Conservation (phyloP, 2,888 invertebrate genomes). For the Parapristionchus giblindavisi region DNA sequence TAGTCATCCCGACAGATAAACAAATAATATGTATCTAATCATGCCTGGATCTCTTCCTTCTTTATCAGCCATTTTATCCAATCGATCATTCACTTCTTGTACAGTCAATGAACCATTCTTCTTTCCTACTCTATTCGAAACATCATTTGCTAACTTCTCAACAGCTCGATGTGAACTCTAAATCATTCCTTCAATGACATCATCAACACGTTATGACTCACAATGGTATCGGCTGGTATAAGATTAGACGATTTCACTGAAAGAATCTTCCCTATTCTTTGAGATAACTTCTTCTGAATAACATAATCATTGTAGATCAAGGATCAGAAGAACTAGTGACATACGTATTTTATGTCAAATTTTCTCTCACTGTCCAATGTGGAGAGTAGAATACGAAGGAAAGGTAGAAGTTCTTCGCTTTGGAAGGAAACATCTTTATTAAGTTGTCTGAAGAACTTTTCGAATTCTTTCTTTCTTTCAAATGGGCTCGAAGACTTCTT, state of each 20-base stretch:
- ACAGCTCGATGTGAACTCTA: constrained; percentile 16
- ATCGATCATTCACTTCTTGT: constrained; percentile 40
- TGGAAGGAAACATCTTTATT: constrained; percentile 18
- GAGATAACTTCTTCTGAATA: constrained; percentile 37
- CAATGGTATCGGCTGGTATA: constrained; percentile 23
- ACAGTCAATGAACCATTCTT: constrained; percentile 34
- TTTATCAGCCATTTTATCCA: constrained; percentile 39
- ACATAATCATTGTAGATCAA: not conserved
- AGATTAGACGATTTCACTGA: constrained; percentile 6
- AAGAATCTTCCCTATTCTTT: constrained; percentile 33
- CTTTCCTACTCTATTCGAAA: constrained; percentile 5
- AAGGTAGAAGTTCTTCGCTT: constrained; percentile 31
- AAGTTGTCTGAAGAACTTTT: constrained; percentile 34
- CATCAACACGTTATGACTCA: too few species aligned
- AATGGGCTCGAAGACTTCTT: not conserved
- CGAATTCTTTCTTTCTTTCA: constrained; percentile 33
- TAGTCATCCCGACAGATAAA: too few species aligned
- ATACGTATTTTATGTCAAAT: constrained; percentile 33
- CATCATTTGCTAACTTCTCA: constrained; percentile 23
- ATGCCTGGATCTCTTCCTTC: constrained; percentile 32
- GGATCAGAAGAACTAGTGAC: not conserved
- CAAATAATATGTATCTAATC: not conserved
- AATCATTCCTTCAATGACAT: too few species aligned
- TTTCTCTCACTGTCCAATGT: constrained; percentile 27
- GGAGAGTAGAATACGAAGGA: constrained; percentile 34